Percentiles rank a stretch among this genome's conserved stretches.
Conservation (phyloP, 2,113 vertebrate genomes). For the Oplegnathus fasciatus region DNA sequence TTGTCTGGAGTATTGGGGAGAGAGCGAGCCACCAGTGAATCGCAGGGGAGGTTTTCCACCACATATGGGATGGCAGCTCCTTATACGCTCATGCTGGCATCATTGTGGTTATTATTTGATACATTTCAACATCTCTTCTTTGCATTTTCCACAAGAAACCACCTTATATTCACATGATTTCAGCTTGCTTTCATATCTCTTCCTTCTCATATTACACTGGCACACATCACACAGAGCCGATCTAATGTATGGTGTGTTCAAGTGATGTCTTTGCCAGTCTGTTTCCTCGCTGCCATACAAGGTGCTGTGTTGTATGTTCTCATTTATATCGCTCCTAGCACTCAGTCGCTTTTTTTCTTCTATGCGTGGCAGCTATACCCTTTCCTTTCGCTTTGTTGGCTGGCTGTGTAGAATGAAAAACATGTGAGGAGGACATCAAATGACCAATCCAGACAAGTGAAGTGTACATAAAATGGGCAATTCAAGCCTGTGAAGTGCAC, state of each 20-base stretch:
- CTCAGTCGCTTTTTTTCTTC: slow-evolving; percentile 33
- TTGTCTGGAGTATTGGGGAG: slow-evolving; percentile 59
- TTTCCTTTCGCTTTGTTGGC: slow-evolving; percentile 38
- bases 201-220: slow-evolving; percentile 26
- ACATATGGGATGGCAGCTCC: slow-evolving; percentile 21
- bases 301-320: slow-evolving; percentile 31
- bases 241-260: slow-evolving; percentile 40
- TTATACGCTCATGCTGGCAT: slow-evolving; percentile 7
- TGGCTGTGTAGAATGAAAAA: slow-evolving; percentile 40
- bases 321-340: slow-evolving; percentile 52
- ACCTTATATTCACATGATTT: not conserved
- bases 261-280: slow-evolving; percentile 55
- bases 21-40: slow-evolving; percentile 37
- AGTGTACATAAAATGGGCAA: slow-evolving; percentile 64
- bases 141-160: not conserved
- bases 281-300: slow-evolving; percentile 24
- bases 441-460: slow-evolving; percentile 53
- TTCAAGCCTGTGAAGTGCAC: slow-evolving; percentile 62
- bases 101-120: not conserved
- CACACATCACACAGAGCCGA: slow-evolving; percentile 27
- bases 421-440: slow-evolving; percentile 65
- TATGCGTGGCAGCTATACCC: slow-evolving; percentile 48
- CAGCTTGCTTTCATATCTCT: slow-evolving; percentile 1
- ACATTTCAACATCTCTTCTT: slow-evolving; percentile 13
- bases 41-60: slow-evolving; percentile 27